Percentiles rank a stretch among this genome's conserved stretches.
phyloP scores from a whole-genome alignment of 92 coral and sea anemone genomes.

The Porites lobata region DNA sequence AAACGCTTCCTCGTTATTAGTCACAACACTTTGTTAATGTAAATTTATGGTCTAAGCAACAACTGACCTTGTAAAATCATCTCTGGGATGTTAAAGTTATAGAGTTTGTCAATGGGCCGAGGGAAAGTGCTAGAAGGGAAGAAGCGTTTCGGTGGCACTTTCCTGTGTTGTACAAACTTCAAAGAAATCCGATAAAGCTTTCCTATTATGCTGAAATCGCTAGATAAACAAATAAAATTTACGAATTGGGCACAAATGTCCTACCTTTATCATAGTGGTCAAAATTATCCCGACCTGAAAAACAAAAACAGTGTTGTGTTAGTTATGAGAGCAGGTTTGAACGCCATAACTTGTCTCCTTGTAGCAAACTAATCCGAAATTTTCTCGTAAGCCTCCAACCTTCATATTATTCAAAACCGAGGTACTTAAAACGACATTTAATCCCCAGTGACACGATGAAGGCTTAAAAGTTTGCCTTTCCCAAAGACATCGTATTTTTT shows the following conservation, averaged over 20 bases:
- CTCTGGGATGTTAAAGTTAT: not conserved
- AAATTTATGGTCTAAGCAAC: not conserved
- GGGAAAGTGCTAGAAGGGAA: not conserved
- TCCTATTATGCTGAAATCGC: conserved; percentile 46
- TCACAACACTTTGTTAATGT: not conserved
- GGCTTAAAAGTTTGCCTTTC: conserved; percentile 21
- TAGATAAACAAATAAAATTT: conserved; percentile 73
- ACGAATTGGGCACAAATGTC: conserved; percentile 28
- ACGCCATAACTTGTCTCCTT: not conserved
- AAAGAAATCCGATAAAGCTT: conserved; percentile 72
- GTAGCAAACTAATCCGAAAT: conserved; percentile 4
- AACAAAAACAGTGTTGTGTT: conserved; percentile 37
- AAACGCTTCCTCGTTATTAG: conserved; percentile 1
- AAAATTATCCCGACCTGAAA: conserved; percentile 86
- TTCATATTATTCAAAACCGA: not conserved
- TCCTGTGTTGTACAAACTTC: conserved; percentile 43
- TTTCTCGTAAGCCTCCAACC: not conserved
- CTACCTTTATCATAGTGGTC: conserved; percentile 83
- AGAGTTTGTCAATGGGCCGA: not conserved
- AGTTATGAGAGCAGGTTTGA: conserved; percentile 14
- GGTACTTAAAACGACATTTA: conserved; percentile 24
- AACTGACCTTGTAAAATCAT: not conserved
- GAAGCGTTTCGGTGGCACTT: conserved; percentile 14
- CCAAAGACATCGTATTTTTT: conserved; percentile 23
- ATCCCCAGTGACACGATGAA: conserved; percentile 21